Evolutionary conservation across 2,888 invertebrate genomes (phyloP).

Genomic region (Volucella zonaria): DNA sequence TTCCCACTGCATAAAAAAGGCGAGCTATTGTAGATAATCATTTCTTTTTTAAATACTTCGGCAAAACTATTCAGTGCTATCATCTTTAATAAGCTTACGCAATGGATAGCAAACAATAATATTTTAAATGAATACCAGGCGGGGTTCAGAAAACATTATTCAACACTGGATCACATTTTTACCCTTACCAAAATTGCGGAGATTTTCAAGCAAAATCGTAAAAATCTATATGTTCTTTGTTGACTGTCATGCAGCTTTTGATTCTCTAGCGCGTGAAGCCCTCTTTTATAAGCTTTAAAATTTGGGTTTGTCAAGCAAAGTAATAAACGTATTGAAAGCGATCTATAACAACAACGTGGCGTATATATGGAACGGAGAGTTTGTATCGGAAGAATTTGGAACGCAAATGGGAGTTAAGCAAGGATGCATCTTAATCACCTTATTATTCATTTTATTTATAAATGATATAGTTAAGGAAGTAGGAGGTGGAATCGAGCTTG

Average conservation of each 20-base stretch:
- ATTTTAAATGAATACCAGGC: too few relatives aligned
- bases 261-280: conserved; percentile 1
- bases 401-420: background rate
- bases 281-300: background rate
- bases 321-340: background rate
- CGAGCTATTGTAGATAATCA: background rate
- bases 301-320: background rate
- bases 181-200: too few relatives aligned
- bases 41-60: background rate
- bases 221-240: too few relatives aligned
- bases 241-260: background rate
- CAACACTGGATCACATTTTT: too few relatives aligned
- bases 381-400: too few relatives aligned
- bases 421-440: conserved; percentile 13
- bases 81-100: too few relatives aligned
- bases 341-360: conserved; percentile 1
- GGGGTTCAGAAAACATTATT: too few relatives aligned
- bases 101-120: too few relatives aligned
- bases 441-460: conserved; percentile 2
- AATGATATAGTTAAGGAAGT: background rate
- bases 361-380: background rate
- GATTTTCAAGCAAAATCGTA: too few relatives aligned
- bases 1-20: background rate
- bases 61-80: conserved; percentile 8
- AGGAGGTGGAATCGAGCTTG: background rate